phyloP scores from a whole-genome alignment of 2,888 invertebrate species.

The Drosophila nr. perissopoda region DNA sequence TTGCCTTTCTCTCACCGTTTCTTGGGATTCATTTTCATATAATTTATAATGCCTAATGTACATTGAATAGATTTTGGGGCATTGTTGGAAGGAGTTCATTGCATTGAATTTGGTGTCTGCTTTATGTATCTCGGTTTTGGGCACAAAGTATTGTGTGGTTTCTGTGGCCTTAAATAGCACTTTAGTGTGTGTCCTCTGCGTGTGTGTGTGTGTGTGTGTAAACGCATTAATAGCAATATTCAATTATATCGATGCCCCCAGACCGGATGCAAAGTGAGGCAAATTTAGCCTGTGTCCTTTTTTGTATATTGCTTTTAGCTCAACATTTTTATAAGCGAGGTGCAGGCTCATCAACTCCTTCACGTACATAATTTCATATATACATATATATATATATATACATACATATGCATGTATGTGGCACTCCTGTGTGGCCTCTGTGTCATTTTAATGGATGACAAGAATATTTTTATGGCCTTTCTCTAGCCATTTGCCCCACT shows the following conservation, averaged over 20 bases:
- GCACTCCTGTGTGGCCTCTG: constrained; percentile 19
- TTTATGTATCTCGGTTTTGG: constrained; percentile 11
- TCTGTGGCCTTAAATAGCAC: constrained; percentile 68
- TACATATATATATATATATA: not conserved
- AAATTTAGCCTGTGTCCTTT: constrained; percentile 6
- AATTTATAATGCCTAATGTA: constrained; percentile 65
- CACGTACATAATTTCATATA: not conserved
- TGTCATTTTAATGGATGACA: constrained; percentile 72
- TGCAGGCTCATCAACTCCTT: constrained; percentile 34
- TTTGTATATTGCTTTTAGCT: constrained; percentile 39
- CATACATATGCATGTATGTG: not conserved
- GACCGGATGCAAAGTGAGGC: constrained; percentile 9
- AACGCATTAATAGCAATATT: constrained; percentile 72
- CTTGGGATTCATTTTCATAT: constrained; percentile 28
- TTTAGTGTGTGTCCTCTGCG: constrained; percentile 33
- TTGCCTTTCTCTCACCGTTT: not conserved
- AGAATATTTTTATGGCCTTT: constrained; percentile 38
- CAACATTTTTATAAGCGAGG: constrained; percentile 24
- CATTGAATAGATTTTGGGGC: constrained; percentile 46
- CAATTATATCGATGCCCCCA: constrained; percentile 65
- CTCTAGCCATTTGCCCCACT: not conserved
- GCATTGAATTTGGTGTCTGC: constrained; percentile 27
- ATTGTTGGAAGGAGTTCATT: constrained; percentile 27
- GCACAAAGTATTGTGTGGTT: constrained; percentile 60
- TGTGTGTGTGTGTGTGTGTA: constrained; percentile 27